Evolutionary conservation across 2,888 invertebrate species (phyloP), one percentile per base, ranked within the genome.

Genomic region (Oscheius sp.): DNA sequence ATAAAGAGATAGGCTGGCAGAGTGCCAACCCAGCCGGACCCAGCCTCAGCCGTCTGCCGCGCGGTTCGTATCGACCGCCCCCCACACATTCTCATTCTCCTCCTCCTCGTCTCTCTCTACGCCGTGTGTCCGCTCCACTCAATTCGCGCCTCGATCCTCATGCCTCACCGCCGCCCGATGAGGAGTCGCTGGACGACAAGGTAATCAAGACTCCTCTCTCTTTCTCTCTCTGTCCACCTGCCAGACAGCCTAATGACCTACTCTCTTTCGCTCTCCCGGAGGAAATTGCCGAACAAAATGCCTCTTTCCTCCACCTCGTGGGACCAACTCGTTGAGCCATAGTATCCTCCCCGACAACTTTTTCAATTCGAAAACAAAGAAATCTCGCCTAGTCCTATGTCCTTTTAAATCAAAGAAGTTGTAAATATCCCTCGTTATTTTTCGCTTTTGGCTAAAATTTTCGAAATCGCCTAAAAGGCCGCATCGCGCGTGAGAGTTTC

Each of bases 1-100:
- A n/a, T 39, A 17, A 23, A n/a, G 42, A 45, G 45, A 34, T 34
- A 42, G 34, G 23, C 50, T 64, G 64, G 64, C 64, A 64, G 46
- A 17, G 31, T 48, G 64, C 64, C 64, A 64, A 50, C 25, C 48
- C 25, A n/a, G n/a, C n/a, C 1, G 29, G 58, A 25, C 25, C 10
- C 61, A 23, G 61, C 64, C 64, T 64, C 64, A 37, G 31, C 64
- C 46, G 61, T 50, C 33, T 50, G 64, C 58, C 42, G 53, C 31
- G 64, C 48, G 48, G 23, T 27, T 48, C 64, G 64, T 50, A 46
- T 50, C 50, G 48, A 50, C 64, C 50, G 48, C 64, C 64, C 64
- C 50, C 39, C 29, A 20, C 65, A 39, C 39, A 50, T 46, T 65
- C 65, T 65, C 65, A 25, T 45, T 34, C 64, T 64, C 64, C 37